Evolutionary conservation across 2,113 vertebrate genomes (phyloP), one percentile per base, ranked within the genome.

Genomic region (Clarias gariepinus): DNA sequence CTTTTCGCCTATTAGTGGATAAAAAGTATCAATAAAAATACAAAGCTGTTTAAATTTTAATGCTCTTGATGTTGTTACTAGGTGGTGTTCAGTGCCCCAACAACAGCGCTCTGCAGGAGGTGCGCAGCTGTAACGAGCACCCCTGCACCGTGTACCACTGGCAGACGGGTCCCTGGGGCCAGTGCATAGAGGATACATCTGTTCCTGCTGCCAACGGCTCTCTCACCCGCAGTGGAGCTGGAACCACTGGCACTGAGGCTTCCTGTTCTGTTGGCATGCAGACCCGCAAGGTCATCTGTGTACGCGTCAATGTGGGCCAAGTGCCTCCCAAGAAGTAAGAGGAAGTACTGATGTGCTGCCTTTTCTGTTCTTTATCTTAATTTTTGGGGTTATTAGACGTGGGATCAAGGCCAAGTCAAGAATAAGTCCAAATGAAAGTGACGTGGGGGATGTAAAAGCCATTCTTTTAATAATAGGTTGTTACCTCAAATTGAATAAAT

Each of bases 321-420:
- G 98, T 99, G 74, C 97, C 97, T 88, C 98, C 98, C 0, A 99
- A 99, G 94, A 99, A 99, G 98, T 99, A 97, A 97, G 91, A 91
- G 87, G 80, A 15, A 76, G 25, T 84, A 2, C 12, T 55, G 3
- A 23, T 25, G 0, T 41, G 9, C 30, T 52, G 2, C 60, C 76
- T 21, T 36, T 28, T 12, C 58, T 36, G 7, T 60, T n/a, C 63
- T 18, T 9, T 41, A 21, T 23, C 6, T 0, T 18, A 53, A 47
- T 13, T 30, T 68, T 33, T 74, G 47, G 7, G 16, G 55, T 68
- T 83, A 11, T 69, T 33, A 83, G 33, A 18, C 25, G 18, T 2
- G 11, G 41, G 21, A 13, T 52, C 3, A 9, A 23, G 10, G 36
- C 19, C 1, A 47, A 74, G 41, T 74, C 71, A 74, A 74, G 33